Evolutionary conservation across 2,113 vertebrate species (phyloP).

Genomic region (Aythya baeri): DNA sequence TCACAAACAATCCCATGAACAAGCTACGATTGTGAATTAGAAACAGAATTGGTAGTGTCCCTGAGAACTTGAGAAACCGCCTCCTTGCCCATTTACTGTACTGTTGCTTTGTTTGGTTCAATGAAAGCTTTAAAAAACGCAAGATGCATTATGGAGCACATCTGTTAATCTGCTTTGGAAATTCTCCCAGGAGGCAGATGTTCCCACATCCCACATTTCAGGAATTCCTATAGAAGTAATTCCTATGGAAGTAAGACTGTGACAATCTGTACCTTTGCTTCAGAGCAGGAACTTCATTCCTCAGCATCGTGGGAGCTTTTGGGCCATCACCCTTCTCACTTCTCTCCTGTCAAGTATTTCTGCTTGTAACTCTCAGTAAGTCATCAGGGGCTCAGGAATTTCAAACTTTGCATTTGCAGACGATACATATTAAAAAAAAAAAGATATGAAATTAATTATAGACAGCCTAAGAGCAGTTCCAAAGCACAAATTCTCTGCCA

Average conservation of each 20-base stretch:
- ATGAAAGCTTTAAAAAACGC: background rate
- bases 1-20: background rate
- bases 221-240: slow-evolving; percentile 71
- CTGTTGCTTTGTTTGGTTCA: background rate
- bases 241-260: slow-evolving; percentile 33
- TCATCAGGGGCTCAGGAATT: background rate
- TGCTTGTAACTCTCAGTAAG: background rate
- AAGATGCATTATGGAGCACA: background rate
- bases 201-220: slow-evolving; percentile 65
- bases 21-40: background rate
- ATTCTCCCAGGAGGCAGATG: slow-evolving; percentile 53
- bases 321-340: background rate
- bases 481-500: background rate
- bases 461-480: background rate
- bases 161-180: background rate
- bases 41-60: background rate
- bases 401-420: background rate
- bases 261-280: accelerated
- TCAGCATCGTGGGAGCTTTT: background rate
- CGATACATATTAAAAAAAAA: too few species aligned
- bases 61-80: background rate
- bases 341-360: background rate
- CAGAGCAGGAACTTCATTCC: background rate
- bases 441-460: background rate
- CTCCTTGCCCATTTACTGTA: background rate